Base-by-base conservation (phyloP, 2,888 invertebrate genomes). In the Cryptus armator region DNA sequence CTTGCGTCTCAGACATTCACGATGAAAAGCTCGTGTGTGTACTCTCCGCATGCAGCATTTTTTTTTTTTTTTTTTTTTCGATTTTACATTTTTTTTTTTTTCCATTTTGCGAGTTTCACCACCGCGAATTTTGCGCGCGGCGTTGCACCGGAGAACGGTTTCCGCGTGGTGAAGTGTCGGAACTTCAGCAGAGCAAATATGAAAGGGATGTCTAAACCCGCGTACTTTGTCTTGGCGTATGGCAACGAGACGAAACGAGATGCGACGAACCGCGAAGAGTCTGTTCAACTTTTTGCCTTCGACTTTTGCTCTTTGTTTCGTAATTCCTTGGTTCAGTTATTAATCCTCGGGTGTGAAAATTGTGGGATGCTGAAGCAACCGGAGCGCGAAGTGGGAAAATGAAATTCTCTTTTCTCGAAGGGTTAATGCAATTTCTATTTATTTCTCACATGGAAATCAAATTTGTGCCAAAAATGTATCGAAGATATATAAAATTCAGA, bases 251-350 rank as follows among this genome's bases (percentile, higher is more conserved):
- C 48, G 83, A 78, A 70, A 83, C 84, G 72, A 78, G 48, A 71
- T 32, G 56, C 80, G 81, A 71, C 85, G 78, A 83, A 83, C 77
- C 74, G 71, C 77, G 53, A 78, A 83, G 77, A 83, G 64, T 75
- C 51, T 71, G 79, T 79, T 85, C 86, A 77, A 77, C 80, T 74
- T 70, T 37, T 46, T 53, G n/a, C 12, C n/a, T 64, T 81, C n/a
- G 19, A 24, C 29, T 14, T 53, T 37, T 46, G 37, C 66, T 81
- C 59, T 24, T 59, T 29, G 29, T 29, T 12, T 19, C 19, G n/a
- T 19, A 16, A n/a, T 53, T 53, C 0, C 48, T 3, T 4, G 48
- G 4, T n/a, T 48, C n/a, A 9, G 12, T 37, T 37, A 37, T 37
- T 37, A 37, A 37, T 37, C 37, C 37, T 37, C 37, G 37, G 37